Evolutionary conservation across 2,888 invertebrate species (phyloP).

Genomic region (Xestobium rufovillosum): DNA sequence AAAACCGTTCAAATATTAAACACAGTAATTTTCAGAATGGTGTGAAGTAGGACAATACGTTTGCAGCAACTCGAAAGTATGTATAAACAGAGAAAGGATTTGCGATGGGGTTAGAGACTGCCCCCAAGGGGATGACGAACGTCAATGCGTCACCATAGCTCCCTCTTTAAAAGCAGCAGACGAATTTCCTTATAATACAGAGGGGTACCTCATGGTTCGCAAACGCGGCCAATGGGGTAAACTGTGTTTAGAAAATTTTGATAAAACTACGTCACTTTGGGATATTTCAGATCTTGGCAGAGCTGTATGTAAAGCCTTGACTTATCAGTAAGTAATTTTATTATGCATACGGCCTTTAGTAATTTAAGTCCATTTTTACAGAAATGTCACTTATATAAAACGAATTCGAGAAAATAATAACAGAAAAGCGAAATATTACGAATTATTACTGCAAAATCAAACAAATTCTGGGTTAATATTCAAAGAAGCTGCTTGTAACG

Average conservation of each 20-base stretch:
- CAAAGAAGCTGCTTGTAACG: conserved; percentile 54
- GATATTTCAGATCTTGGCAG: conserved; percentile 63
- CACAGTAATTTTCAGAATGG: conserved; percentile 53
- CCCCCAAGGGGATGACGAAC: conserved; percentile 68
- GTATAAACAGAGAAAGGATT: conserved; percentile 56
- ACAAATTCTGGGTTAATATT: conserved; percentile 59
- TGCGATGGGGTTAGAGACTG: conserved; percentile 67
- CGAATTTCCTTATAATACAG: conserved; percentile 54
- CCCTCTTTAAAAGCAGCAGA: conserved; percentile 50
- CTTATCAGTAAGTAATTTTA: conserved; percentile 55
- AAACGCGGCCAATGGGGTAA: conserved; percentile 73
- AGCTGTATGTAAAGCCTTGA: conserved; percentile 69
- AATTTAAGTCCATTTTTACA: conserved; percentile 11
- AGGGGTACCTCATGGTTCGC: conserved; percentile 65
- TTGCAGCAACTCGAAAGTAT: conserved; percentile 63
- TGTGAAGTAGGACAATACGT: conserved; percentile 65
- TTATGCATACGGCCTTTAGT: neutral
- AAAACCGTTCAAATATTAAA: conserved; percentile 7
- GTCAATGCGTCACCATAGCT: conserved; percentile 62
- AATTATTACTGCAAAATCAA: conserved; percentile 49
- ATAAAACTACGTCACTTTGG: conserved; percentile 52
- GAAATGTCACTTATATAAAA: conserved; percentile 31
- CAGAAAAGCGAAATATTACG: conserved; percentile 46
- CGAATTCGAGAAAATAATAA: conserved; percentile 31
- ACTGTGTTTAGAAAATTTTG: conserved; percentile 62